A percentile compares a stretch with the other conserved stretches of the same genome.
These are phyloP conservation scores for Galerucella nymphaeae DNA, from an alignment of 2,888 invertebrate genomes.

Conservation along the genomic window DNA sequence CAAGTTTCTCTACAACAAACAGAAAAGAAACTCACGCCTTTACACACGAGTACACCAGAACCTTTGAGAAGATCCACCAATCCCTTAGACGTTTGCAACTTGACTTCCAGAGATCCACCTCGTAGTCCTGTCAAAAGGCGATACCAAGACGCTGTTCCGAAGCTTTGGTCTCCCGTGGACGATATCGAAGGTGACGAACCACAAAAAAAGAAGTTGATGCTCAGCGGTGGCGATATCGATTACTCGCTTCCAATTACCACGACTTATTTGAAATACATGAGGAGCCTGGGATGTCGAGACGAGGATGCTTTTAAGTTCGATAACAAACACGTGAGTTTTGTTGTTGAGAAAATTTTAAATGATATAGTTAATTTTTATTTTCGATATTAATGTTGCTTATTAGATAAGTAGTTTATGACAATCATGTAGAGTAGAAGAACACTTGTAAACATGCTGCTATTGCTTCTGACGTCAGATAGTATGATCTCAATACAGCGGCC, in stretches of 20 bases:
- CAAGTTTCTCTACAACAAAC: background rate
- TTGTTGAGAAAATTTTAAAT: conserved; percentile 62
- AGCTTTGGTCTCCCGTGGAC: conserved; percentile 72
- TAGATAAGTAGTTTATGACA: background rate
- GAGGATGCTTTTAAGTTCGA: conserved; percentile 72
- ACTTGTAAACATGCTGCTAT: too few species aligned
- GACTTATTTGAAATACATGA: conserved; percentile 87
- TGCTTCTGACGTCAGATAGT: too few species aligned
- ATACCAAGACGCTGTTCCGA: conserved; percentile 64
- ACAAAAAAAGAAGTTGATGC: conserved; percentile 56
- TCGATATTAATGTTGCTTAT: conserved; percentile 49
- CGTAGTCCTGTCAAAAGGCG: conserved; percentile 58
- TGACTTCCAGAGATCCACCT: conserved; percentile 72
- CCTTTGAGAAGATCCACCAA: conserved; percentile 67
- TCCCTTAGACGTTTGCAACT: conserved; percentile 73
- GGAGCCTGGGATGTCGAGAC: conserved; percentile 75
- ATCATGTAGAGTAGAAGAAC: background rate
- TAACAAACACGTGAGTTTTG: conserved; percentile 69
- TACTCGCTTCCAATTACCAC: conserved; percentile 91
- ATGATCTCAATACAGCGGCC: too few species aligned
- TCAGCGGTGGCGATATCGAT: conserved; percentile 71
- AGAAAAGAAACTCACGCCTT: conserved; percentile 31
- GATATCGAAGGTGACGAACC: conserved; percentile 59
- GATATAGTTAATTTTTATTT: conserved; percentile 61
- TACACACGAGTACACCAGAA: conserved; percentile 48